These are phyloP conservation scores for Sitta europaea DNA, from an alignment of 2,113 vertebrate species.

Conservation along the genomic window DNA sequence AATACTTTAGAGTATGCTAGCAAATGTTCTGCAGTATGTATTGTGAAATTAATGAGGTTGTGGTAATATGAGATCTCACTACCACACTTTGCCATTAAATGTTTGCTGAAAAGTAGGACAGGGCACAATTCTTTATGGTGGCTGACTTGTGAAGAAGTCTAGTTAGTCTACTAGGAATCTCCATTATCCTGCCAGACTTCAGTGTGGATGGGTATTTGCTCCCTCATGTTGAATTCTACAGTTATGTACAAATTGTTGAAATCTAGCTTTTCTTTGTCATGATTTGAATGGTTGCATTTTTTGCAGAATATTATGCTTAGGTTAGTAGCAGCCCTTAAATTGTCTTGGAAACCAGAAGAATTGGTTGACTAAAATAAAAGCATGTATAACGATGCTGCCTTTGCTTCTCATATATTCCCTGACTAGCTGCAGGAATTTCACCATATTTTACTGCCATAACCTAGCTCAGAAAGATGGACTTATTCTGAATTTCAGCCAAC, in stretches of 20 bases:
- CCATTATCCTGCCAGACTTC: neutral
- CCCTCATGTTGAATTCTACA: neutral
- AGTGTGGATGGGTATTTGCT: neutral
- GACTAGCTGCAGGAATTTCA: neutral
- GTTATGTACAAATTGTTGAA: neutral
- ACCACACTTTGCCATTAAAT: neutral
- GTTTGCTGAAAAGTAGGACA: conserved; percentile 6
- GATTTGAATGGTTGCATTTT: neutral
- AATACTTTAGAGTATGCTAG: conserved; percentile 22
- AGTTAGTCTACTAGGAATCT: neutral
- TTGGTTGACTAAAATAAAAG: neutral
- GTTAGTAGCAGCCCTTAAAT: neutral
- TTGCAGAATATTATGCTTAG: neutral
- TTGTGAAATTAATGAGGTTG: conserved; percentile 38
- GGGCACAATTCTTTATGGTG: neutral
- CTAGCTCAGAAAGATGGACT: neutral
- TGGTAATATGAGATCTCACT: conserved; percentile 21
- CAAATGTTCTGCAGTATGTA: conserved; percentile 4
- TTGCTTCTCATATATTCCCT: neutral
- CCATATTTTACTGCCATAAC: neutral
- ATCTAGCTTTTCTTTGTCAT: neutral
- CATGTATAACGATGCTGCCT: neutral
- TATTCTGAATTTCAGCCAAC: neutral
- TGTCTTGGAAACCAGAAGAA: neutral
- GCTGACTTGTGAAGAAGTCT: neutral